Base-by-base conservation (phyloP, 2,113 vertebrate genomes). In the Brachyistius frenatus region DNA sequence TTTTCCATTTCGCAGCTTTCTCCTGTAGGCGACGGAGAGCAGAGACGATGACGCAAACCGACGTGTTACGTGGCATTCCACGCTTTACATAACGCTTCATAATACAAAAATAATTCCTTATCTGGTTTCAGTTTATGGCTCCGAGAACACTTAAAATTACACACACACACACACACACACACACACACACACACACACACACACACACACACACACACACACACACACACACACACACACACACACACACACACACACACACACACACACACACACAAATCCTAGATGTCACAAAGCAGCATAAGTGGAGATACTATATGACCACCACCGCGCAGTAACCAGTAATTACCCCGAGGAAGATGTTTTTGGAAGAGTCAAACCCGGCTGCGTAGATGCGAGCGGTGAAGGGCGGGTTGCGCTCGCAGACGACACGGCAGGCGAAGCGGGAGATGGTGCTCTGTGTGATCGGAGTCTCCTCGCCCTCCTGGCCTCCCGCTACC, bases 1-100 rank as follows among this genome's bases (percentile, higher is more conserved):
- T 99, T 94, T 99, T 99, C 98, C 98, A 99, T 64, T 99, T 99
- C 2, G 98, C 98, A 0, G 98, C 98, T 93, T 99, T 99, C 89
- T 99, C 98, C 98, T 99, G 84, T 3, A 23, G 61, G 61, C 3
- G n/a, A 61, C 41, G 80, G 2, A 66, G 3, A n/a, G 47, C 31
- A 73, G 5, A 47, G n/a, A 73, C 7, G 11, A 44, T 56, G 30
- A 79, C 60, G 56, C 52, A 55, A 53, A 57, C 14, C 5, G 41
- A 73, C 8, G 8, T 36, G 31, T 7, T 36, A 33, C 41, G 23
- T 56, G 65, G 10, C 11, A 50, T 50, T 65, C 16, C 11, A 23
- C 23, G 49, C 70, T 66, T 76, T 33, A 33, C 30, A 53, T 32
- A 60, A 66, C 9, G 16, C 9, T 1, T 36, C 10, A 15, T 35